Base-by-base conservation (phyloP, 2,797 vertebrate species). In the Eospalax fontanierii region DNA sequence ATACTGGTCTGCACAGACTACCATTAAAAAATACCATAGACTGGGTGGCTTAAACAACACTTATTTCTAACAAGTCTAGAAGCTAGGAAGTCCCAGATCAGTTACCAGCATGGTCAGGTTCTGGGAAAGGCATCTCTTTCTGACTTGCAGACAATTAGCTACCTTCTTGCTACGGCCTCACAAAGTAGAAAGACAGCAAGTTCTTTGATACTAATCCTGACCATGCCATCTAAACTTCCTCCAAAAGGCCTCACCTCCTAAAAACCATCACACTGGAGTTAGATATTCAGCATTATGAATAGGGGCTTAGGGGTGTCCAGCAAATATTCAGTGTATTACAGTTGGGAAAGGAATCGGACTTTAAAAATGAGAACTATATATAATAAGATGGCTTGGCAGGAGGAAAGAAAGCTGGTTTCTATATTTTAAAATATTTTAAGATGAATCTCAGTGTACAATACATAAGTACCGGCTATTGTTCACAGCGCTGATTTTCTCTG, bases 1-100 rank as follows among this genome's bases (percentile, higher is more conserved):
- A 12, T 40, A 22, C 12, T 28, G 3, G 38, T 59, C 65, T 61
- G 12, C 2, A 66, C 10, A 59, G 63, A 33, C 68, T 81, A 38
- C 33, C 68, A 26, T 85, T 61, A 86, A 65, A 80, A 86, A 95
- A 79, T 1, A n/a, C 65, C 59, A 87, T 22, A 33, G 10, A 57
- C 21, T n/a, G 59, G 15, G n/a, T 74, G 7, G 7, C 81, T 81
- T 86, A 28, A 61, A 90, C 38, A 50, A 40, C 11, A 24, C 68
- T 82, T 70, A 76, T 87, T 86, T 90, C 46, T 92, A 80, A 82
- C 24, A 43, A 6, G n/a, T 92, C 90, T 75, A 28, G 46, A 93
- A 57, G 24, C 24, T 46, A 71, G 24, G 15, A 92, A 85, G 75
- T 61, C 61, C 40, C 9, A 81, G 26, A 22, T 70, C 33, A 54